phyloP scores from a whole-genome alignment of 1,140 invertebrate species.

The Anthonomus grandis region DNA sequence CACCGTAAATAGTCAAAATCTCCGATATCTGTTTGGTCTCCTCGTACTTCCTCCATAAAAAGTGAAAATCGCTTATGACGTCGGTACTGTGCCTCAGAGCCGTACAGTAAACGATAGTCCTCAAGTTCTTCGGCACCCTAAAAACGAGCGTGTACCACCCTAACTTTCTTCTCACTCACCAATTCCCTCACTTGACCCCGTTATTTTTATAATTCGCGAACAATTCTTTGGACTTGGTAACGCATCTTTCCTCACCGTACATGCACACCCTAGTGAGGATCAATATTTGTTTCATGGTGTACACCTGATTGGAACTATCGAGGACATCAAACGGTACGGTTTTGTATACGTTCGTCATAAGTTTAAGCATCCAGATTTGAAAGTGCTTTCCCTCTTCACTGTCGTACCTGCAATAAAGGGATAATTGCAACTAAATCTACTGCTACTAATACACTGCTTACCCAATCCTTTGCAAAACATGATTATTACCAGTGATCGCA shows the following conservation, averaged over 20 bases:
- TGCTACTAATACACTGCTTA: constrained; percentile 1
- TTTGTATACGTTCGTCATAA: constrained; percentile 15
- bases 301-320: constrained; percentile 37
- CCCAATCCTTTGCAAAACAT: constrained; percentile 44
- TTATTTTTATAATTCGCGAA: constrained; percentile 39
- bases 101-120: constrained; percentile 58
- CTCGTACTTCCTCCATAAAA: constrained; percentile 52
- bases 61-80: constrained; percentile 49
- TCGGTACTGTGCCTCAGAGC: constrained; percentile 49
- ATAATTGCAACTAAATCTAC: constrained; percentile 42
- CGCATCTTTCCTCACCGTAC: constrained; percentile 51
- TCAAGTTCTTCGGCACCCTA: constrained; percentile 55
- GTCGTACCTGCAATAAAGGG: constrained; percentile 49
- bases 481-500: constrained; percentile 55
- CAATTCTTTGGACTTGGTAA: constrained; percentile 35
- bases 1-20: constrained; percentile 55
- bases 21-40: constrained; percentile 53
- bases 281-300: constrained; percentile 47
- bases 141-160: not conserved
- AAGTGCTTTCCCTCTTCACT: constrained; percentile 8
- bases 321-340: constrained; percentile 26
- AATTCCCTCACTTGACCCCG: constrained; percentile 17
- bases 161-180: no score
- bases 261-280: constrained; percentile 54
- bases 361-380: constrained; percentile 8